phyloP scores from a whole-genome alignment of 2,113 vertebrate genomes.

The Boulengerochromis microlepis region DNA sequence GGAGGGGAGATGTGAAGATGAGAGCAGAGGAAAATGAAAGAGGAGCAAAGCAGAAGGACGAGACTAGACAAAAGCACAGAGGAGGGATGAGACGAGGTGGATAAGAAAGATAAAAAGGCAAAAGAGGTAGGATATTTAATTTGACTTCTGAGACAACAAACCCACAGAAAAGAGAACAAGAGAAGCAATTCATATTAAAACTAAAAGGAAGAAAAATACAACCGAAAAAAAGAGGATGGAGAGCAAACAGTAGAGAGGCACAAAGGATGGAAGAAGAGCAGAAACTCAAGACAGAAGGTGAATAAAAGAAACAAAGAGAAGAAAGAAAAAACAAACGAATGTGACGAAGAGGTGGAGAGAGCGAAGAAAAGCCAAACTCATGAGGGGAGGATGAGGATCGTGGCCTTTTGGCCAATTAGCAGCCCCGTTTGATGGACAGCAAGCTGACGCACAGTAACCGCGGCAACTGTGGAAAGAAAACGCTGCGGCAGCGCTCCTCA shows the following conservation, averaged over 20 bases:
- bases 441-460: slow-evolving; percentile 55
- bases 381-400: background rate
- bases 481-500: slow-evolving; percentile 17
- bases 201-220: background rate
- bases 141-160: background rate
- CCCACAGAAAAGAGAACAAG: background rate
- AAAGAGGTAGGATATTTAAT: background rate
- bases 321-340: background rate
- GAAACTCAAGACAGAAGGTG: background rate
- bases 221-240: background rate
- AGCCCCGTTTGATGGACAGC: slow-evolving; percentile 28
- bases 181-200: background rate
- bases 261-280: background rate
- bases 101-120: background rate
- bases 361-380: background rate
- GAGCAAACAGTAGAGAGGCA: background rate
- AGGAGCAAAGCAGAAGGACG: background rate
- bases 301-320: background rate
- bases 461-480: slow-evolving; percentile 63
- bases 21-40: background rate
- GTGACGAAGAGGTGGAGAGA: background rate
- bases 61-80: background rate
- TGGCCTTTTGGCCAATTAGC: slow-evolving; percentile 43
- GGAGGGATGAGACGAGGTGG: background rate
- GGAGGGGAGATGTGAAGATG: background rate